Conservation (phyloP, 2,797 vertebrate species). For the Leptatherina wallacei region DNA sequence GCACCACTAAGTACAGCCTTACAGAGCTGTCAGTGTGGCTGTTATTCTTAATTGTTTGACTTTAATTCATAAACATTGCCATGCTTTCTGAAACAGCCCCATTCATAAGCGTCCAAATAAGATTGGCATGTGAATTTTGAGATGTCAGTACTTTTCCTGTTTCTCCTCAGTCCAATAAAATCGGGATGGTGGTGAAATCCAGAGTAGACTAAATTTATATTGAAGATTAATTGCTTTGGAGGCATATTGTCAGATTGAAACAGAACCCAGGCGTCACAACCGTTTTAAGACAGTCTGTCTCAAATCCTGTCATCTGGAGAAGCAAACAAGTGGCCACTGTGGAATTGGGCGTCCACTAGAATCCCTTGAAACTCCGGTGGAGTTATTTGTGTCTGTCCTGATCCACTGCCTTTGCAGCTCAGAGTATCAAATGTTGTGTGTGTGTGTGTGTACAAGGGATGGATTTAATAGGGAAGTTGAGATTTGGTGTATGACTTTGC, state of each 20-base stretch:
- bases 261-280: conserved; percentile 37
- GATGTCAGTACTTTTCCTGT: neutral
- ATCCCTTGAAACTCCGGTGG: conserved; percentile 61
- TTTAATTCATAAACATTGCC: neutral
- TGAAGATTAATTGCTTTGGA: conserved; percentile 26
- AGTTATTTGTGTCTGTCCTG: conserved; percentile 75
- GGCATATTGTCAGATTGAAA: conserved; percentile 49
- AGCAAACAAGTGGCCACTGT: conserved; percentile 63
- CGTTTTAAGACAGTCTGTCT: conserved; percentile 53
- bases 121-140: neutral
- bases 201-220: conserved; percentile 33
- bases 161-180: conserved; percentile 5
- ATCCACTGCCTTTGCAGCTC: conserved; percentile 70
- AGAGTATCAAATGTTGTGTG: conserved; percentile 71
- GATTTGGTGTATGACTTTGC: conserved; percentile 61
- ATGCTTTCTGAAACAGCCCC: neutral
- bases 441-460: conserved; percentile 42
- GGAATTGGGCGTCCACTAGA: conserved; percentile 53
- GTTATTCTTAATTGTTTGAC: neutral
- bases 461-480: conserved; percentile 73
- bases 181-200: conserved; percentile 12
- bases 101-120: neutral
- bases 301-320: conserved; percentile 61
- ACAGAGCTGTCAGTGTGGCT: neutral
- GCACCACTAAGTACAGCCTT: neutral